phyloP scores from a whole-genome alignment of 2,888 invertebrate species.

The Cheilosia pagana region DNA sequence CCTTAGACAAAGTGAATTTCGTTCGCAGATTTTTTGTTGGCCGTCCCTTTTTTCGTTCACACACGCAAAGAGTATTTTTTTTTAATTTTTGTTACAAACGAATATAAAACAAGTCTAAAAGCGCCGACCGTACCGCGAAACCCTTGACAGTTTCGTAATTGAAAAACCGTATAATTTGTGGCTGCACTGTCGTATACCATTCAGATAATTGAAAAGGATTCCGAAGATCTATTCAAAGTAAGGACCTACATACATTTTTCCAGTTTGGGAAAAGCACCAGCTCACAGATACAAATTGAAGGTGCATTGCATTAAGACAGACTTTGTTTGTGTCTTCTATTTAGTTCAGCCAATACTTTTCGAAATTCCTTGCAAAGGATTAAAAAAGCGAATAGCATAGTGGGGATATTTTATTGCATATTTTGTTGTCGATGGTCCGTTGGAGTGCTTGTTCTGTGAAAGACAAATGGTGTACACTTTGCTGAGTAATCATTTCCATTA shows the following conservation, averaged over 20 bases:
- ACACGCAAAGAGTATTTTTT: not conserved
- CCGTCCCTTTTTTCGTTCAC: too few species aligned
- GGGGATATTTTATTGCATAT: conserved; percentile 41
- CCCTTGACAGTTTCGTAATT: not conserved
- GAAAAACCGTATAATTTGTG: not conserved
- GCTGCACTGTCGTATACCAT: not conserved
- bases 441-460: conserved; percentile 27
- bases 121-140: not conserved
- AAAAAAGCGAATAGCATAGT: conserved; percentile 10
- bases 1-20: not conserved
- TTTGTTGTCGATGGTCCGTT: conserved; percentile 7
- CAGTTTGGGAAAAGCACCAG: not conserved
- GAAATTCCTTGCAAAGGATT: conserved; percentile 10
- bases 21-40: too few species aligned
- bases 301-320: not conserved
- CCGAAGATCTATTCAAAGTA: not conserved
- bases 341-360: not conserved
- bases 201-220: not conserved
- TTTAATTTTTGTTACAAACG: not conserved
- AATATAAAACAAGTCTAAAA: not conserved
- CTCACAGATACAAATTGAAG: conserved; percentile 9
- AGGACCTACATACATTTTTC: too few species aligned
- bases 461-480: conserved; percentile 57
- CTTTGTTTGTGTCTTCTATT: not conserved
- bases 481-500: conserved; percentile 66